Conservation (phyloP, 2,888 invertebrate genomes). For the Apeira syringaria region DNA sequence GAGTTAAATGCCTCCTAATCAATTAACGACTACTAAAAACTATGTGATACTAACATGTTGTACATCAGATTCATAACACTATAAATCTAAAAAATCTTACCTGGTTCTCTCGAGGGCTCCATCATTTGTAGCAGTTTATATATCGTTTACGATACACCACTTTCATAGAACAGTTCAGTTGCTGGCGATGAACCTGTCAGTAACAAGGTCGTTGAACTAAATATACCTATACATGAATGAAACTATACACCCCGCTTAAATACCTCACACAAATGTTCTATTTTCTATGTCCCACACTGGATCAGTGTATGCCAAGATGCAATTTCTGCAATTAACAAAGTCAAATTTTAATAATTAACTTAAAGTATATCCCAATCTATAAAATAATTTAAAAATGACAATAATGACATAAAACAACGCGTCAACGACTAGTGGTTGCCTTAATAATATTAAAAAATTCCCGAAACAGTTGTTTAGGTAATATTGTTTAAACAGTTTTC, state of each 20-base stretch:
- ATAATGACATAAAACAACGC: constrained; percentile 65
- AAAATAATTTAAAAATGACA: constrained; percentile 47
- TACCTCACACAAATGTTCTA: constrained; percentile 44
- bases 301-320: background rate
- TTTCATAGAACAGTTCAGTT: constrained; percentile 76
- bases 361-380: constrained; percentile 43
- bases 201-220: constrained; percentile 84
- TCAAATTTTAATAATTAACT: constrained; percentile 31
- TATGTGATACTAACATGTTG: too few species aligned
- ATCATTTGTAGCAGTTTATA: constrained; percentile 61
- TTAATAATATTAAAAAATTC: too few species aligned
- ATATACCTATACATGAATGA: constrained; percentile 75
- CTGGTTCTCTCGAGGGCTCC: constrained; percentile 81
- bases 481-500: too few species aligned
- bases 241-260: constrained; percentile 53
- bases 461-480: too few species aligned
- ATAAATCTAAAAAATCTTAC: constrained; percentile 47
- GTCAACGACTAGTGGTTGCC: too few species aligned
- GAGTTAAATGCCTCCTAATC: too few species aligned
- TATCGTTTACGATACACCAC: constrained; percentile 63
- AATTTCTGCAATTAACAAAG: constrained; percentile 10
- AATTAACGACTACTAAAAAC: too few species aligned
- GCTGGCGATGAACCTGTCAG: constrained; percentile 82
- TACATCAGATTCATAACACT: too few species aligned
- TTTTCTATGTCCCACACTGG: constrained; percentile 43